These are phyloP conservation scores for Phycodurus eques DNA, from an alignment of 2,113 vertebrate genomes.

Conservation along the genomic window DNA sequence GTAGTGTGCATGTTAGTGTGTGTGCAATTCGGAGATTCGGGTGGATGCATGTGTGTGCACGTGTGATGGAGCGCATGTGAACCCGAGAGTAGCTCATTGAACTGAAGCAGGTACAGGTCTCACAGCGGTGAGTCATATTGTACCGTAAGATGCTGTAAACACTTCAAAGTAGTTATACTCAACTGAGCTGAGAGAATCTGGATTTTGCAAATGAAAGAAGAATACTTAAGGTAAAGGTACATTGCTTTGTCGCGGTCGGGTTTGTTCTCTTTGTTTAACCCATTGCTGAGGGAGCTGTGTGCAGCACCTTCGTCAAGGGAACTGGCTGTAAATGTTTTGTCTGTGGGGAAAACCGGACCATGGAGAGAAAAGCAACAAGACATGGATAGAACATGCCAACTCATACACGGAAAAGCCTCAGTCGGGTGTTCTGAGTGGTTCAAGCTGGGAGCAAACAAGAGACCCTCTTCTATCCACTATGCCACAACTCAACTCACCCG, in stretches of 20 bases:
- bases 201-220: slow-evolving; percentile 45
- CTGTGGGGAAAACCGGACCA: background rate
- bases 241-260: background rate
- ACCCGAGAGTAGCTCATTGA: slow-evolving; percentile 12
- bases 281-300: background rate
- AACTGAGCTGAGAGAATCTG: slow-evolving; percentile 60
- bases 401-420: background rate
- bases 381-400: background rate
- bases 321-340: background rate
- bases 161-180: slow-evolving; percentile 53
- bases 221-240: background rate
- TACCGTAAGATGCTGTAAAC: slow-evolving; percentile 35
- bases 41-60: slow-evolving; percentile 1
- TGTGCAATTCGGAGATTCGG: background rate
- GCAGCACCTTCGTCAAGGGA: background rate
- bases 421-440: background rate
- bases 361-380: background rate
- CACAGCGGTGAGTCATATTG: slow-evolving; percentile 45
- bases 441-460: no score
- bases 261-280: background rate
- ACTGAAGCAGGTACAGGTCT: slow-evolving; percentile 48
- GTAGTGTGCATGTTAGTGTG: slow-evolving; percentile 3
- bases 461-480: no score
- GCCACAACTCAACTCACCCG: no score
- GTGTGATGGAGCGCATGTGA: slow-evolving; percentile 10